phyloP scores from a whole-genome alignment of 2,888 invertebrate species.

The Callinectes sapidus region DNA sequence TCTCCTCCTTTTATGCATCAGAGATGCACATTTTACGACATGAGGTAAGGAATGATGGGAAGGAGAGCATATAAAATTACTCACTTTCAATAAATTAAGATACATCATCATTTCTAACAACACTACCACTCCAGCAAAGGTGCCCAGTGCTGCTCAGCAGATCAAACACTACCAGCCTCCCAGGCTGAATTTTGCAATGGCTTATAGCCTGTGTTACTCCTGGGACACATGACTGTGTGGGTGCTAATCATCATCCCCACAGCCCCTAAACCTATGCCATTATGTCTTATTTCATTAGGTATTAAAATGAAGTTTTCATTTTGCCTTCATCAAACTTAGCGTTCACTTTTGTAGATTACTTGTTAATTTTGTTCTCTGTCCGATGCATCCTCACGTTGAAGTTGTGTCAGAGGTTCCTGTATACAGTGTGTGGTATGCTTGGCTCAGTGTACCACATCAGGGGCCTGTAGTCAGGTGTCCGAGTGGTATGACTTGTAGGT shows the following conservation, averaged over 20 bases:
- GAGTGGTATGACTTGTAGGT: slow-evolving; percentile 84
- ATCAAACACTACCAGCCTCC: neutral
- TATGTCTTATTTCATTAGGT: neutral
- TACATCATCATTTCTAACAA: neutral
- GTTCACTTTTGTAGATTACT: no score
- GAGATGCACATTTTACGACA: neutral
- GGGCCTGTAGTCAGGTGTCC: slow-evolving; percentile 75
- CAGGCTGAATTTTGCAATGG: neutral
- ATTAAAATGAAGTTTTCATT: neutral
- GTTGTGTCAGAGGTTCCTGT: neutral
- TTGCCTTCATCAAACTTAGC: no score
- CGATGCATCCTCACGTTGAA: no score
- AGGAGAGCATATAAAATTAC: neutral
- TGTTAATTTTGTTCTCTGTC: no score
- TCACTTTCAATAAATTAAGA: neutral
- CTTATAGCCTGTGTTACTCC: neutral
- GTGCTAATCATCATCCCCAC: neutral
- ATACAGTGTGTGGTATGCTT: neutral
- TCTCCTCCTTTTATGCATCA: neutral
- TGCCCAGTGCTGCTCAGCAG: no score
- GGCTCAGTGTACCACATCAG: neutral
- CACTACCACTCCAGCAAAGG: no score
- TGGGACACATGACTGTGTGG: neutral
- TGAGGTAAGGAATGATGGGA: neutral
- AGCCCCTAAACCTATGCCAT: neutral